Conservation (phyloP, 2,797 vertebrate genomes). For the Pseudochirops corinnae region DNA sequence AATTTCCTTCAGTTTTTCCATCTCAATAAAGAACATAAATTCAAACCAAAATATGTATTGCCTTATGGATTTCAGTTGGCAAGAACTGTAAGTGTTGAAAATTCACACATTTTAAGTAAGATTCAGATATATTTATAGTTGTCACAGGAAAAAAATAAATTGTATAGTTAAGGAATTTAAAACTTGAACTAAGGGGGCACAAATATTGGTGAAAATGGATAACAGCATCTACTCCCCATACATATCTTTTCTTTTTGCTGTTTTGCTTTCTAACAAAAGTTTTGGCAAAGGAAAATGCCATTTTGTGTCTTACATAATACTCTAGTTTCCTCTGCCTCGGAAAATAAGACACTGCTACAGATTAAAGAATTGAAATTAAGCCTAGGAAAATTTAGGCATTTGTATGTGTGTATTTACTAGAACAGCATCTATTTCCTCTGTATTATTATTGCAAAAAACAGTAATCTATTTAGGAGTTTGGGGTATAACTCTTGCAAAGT, state of each 20-base stretch:
- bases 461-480: conserved; percentile 10
- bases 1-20: conserved; percentile 54
- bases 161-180: conserved; percentile 58
- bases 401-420: not conserved
- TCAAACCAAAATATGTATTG: conserved; percentile 23
- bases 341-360: conserved; percentile 66
- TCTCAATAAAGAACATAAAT: not conserved
- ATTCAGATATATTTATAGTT: conserved; percentile 70
- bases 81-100: conserved; percentile 63
- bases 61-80: conserved; percentile 72
- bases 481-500: conserved; percentile 21
- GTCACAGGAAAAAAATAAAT: conserved; percentile 61
- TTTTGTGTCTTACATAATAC: conserved; percentile 59
- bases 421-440: not conserved
- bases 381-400: not conserved
- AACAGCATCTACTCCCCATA: conserved; percentile 61
- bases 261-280: conserved; percentile 74
- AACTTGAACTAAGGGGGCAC: conserved; percentile 76
- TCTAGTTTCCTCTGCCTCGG: conserved; percentile 58
- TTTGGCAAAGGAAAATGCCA: conserved; percentile 79
- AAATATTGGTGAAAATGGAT: conserved; percentile 69
- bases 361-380: conserved; percentile 68
- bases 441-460: not conserved
- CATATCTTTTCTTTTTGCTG: conserved; percentile 49
- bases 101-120: conserved; percentile 74